phyloP scores from a whole-genome alignment of 2,888 invertebrate genomes.

The Tyria jacobaeae region DNA sequence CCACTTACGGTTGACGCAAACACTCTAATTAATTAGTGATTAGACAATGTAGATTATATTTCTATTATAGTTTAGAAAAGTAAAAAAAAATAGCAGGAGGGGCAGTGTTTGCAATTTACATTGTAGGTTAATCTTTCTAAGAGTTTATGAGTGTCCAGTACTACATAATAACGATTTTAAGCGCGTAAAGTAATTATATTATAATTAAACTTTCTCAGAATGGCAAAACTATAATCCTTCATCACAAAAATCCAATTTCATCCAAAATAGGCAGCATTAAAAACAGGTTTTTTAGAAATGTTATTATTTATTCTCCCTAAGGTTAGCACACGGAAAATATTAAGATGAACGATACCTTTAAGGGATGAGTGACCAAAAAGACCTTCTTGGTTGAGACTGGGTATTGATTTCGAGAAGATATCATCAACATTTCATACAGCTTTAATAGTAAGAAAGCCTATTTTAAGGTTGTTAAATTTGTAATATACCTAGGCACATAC shows the following conservation, averaged over 20 bases:
- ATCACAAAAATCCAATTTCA: no score
- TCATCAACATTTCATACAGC: background rate
- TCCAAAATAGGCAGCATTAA: background rate
- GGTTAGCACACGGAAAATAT: slow-evolving; percentile 9
- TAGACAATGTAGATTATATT: background rate
- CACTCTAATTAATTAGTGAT: slow-evolving; percentile 19
- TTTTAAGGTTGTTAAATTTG: background rate
- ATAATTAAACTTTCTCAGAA: no score
- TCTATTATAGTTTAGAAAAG: background rate
- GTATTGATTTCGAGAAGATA: slow-evolving; percentile 5
- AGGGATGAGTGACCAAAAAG: slow-evolving; percentile 8
- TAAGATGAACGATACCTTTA: slow-evolving; percentile 2
- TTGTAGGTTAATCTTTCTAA: background rate
- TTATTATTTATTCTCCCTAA: slow-evolving; percentile 1
- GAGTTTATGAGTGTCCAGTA: no score
- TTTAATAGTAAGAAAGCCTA: background rate
- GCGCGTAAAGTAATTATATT: no score
- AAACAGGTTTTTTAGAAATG: background rate
- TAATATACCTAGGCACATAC: no score
- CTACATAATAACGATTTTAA: no score
- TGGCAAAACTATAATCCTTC: no score
- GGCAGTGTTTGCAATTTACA: background rate
- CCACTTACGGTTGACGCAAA: slow-evolving; percentile 33
- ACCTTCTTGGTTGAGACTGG: background rate
- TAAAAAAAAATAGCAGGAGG: background rate